These are phyloP conservation scores for Liasis olivaceus DNA, from an alignment of 2,797 vertebrate species.

Conservation along the genomic window DNA sequence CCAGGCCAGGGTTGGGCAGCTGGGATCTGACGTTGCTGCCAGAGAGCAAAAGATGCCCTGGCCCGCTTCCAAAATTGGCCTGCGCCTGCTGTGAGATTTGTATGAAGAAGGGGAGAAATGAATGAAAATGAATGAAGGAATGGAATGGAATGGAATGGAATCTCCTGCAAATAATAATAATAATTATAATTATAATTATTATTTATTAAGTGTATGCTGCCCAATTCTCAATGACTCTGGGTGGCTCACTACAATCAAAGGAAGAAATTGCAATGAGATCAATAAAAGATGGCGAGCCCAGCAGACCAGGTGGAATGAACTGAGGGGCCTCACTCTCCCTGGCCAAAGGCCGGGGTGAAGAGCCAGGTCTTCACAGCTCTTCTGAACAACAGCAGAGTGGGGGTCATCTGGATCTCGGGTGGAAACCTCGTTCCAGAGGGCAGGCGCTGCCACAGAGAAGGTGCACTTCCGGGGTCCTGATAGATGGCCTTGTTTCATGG, in stretches of 20 bases:
- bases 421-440: background rate
- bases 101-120: background rate
- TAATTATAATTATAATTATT: too few species aligned
- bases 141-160: background rate
- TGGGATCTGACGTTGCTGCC: background rate
- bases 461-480: background rate
- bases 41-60: fast-evolving
- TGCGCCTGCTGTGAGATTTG: background rate
- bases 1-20: background rate
- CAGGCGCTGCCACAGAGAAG: background rate
- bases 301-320: background rate
- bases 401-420: background rate
- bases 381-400: too few species aligned
- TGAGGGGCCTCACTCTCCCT: background rate
- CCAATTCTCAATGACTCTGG: background rate
- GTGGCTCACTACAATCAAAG: too few species aligned
- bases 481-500: background rate
- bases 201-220: background rate
- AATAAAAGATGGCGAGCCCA: background rate
- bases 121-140: background rate
- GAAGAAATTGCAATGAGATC: background rate
- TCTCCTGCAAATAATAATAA: background rate
- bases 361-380: too few species aligned
- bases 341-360: background rate
- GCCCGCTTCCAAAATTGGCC: background rate